These are phyloP conservation scores for Planococcus citri DNA, from an alignment of 1,140 invertebrate species.

Conservation along the genomic window DNA sequence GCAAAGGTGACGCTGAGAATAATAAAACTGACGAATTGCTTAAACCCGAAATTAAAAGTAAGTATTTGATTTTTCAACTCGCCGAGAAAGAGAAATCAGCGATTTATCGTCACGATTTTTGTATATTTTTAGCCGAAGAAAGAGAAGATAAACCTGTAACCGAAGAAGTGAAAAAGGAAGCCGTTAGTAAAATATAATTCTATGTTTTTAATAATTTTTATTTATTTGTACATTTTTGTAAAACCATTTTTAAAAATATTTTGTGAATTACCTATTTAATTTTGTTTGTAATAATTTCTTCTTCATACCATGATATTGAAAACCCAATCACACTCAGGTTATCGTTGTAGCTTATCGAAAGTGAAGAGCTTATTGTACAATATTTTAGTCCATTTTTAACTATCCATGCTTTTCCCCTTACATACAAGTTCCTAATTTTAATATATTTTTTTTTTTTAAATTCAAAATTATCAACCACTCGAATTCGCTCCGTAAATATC, in stretches of 20 bases:
- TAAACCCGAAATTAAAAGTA: slow-evolving; percentile 13
- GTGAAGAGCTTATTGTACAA: no score
- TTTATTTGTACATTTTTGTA: slow-evolving; percentile 4
- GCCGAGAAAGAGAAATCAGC: not conserved
- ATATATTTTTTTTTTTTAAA: no score
- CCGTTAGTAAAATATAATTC: not conserved
- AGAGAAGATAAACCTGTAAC: not conserved
- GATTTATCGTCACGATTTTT: not conserved
- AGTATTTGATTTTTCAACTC: not conserved
- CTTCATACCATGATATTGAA: no score
- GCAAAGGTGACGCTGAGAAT: not conserved
- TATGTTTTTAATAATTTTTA: not conserved
- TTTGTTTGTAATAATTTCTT: no score
- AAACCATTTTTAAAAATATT: not conserved
- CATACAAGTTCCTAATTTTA: no score
- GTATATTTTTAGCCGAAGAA: slow-evolving; percentile 1
- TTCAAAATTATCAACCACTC: no score
- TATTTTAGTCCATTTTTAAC: no score
- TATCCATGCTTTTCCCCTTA: no score
- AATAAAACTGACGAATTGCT: not conserved
- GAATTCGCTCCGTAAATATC: no score
- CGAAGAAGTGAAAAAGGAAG: not conserved
- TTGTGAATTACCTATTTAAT: no score
- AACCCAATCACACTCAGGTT: no score
- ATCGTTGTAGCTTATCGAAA: no score